Percentiles rank a stretch among this genome's conserved stretches.
phyloP scores from a whole-genome alignment of 2,113 vertebrate genomes.

The Garra rufa region DNA sequence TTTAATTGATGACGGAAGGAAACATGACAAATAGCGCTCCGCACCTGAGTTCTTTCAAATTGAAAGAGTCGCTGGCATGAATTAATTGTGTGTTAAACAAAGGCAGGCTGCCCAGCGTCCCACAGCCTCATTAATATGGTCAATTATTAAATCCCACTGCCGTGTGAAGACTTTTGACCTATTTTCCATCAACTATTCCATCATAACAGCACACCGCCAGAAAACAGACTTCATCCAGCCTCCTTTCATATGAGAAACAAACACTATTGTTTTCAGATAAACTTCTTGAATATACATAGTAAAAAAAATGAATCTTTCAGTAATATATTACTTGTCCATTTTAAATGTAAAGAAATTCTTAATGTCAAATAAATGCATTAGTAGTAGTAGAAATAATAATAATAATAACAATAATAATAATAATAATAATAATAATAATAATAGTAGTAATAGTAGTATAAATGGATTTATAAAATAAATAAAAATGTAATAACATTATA shows the following conservation, averaged over 20 bases:
- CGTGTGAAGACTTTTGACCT: slow-evolving; percentile 71
- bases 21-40: slow-evolving; percentile 63
- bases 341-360: too few relatives aligned
- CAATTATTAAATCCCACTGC: slow-evolving; percentile 81
- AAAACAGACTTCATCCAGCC: slow-evolving; percentile 18
- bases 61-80: slow-evolving; percentile 69
- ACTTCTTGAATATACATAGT: neutral
- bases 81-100: slow-evolving; percentile 72
- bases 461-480: too few relatives aligned
- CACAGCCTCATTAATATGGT: slow-evolving; percentile 73
- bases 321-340: neutral
- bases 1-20: slow-evolving; percentile 56
- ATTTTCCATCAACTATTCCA: slow-evolving; percentile 66
- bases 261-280: neutral
- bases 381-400: too few relatives aligned
- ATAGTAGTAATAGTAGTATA: too few relatives aligned
- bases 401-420: too few relatives aligned
- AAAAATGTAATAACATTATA: too few relatives aligned
- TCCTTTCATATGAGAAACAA: neutral
- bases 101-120: slow-evolving; percentile 62
- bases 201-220: slow-evolving; percentile 61
- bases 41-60: slow-evolving; percentile 65
- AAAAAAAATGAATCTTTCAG: neutral
- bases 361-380: too few relatives aligned
- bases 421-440: too few relatives aligned